Evolutionary conservation across 2,888 invertebrate genomes (phyloP), one percentile per base, ranked within the genome.

Genomic region (Sinodicranocentrus sp.): DNA sequence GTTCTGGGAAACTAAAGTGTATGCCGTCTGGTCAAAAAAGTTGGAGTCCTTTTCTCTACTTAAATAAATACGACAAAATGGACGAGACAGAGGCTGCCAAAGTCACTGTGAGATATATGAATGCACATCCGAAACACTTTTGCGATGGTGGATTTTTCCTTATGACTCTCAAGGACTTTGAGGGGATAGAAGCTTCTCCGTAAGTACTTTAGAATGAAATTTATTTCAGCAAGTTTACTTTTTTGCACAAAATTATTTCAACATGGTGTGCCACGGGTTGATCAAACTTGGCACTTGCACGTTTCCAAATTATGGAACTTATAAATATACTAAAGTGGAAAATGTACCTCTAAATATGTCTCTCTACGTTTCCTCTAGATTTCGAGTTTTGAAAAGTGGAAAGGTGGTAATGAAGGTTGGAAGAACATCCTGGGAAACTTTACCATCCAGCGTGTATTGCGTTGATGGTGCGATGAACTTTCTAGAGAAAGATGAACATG

Each of bases 381-480:
- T 85, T 43, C 57, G 82, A 28, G 78, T 85, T 43, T 57, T 85
- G 13, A 71, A 68, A 25, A 43, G 70, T 33, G 85, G 85, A 23
- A 82, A 75, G 8, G 75, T 70, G 3, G 25, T 82, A 19, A 59
- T 73, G 43, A 85, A 85, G 59, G n/a, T 82, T n/a, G 63, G 78
- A 0, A 25, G 82, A 71, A 78, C 25, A 28, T 48, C 57, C 1
- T 85, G 85, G 85, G 63, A 68, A 26, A 54, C n/a, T 21, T 54
- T 82, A 1, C 63, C 72, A 13, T 33, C 54, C 8, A 70, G 52
- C 13, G 44, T 65, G 10, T 71, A 73, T 10, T 85, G 85, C 57
- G 75, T 85, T 19, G 85, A 85, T 48, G 85, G 85, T 39, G 78
- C 70, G 15, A 78, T 82, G 71, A 82, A 82, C 75, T 67, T 82